These are phyloP conservation scores for Dicaeum eximium DNA, from an alignment of 2,113 vertebrate species.

Conservation along the genomic window DNA sequence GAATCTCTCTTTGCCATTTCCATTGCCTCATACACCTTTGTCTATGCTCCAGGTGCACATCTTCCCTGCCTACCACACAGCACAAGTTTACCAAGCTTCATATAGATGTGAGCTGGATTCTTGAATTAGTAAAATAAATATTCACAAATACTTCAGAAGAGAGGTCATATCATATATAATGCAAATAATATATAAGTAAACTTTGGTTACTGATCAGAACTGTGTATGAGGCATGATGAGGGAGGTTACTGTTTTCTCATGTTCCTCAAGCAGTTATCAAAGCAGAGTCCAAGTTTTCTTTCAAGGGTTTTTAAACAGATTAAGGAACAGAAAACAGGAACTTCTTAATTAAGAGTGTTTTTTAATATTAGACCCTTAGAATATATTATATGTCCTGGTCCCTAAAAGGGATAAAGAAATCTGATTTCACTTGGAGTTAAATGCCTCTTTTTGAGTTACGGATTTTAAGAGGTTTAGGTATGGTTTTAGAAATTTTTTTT, in stretches of 20 bases:
- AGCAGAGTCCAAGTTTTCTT: background rate
- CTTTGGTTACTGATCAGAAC: background rate
- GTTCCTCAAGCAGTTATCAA: background rate
- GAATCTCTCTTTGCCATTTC: background rate
- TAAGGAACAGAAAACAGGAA: background rate
- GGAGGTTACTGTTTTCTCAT: background rate
- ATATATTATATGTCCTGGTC: background rate
- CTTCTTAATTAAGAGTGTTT: constrained; percentile 34
- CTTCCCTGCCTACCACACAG: background rate
- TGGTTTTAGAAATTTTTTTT: background rate
- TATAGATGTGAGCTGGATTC: background rate
- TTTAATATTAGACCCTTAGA: background rate
- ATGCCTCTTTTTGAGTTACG: background rate
- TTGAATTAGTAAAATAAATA: background rate
- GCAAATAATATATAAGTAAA: background rate
- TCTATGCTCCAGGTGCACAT: background rate
- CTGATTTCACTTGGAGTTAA: background rate
- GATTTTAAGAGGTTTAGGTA: background rate
- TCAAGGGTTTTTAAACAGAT: background rate
- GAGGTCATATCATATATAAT: background rate
- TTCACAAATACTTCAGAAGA: background rate
- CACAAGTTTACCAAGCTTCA: background rate
- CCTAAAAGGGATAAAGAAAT: background rate
- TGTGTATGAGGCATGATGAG: background rate
- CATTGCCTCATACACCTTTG: background rate